Evolutionary conservation across 2,888 invertebrate genomes (phyloP).

Genomic region (Thecophora atra): DNA sequence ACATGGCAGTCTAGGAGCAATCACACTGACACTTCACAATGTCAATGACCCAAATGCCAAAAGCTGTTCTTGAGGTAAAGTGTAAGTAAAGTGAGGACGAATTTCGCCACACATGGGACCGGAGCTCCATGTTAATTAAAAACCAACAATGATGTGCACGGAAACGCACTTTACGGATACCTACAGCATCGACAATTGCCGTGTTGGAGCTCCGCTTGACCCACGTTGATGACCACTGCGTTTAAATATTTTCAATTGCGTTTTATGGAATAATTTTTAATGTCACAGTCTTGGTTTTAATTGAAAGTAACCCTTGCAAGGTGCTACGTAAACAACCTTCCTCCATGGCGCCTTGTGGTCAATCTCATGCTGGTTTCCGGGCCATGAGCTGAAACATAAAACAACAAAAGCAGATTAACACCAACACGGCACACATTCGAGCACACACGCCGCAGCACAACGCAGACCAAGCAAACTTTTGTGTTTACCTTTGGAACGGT

Average conservation of each 20-base stretch:
- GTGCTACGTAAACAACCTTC: background rate
- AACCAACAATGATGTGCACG: too few relatives aligned
- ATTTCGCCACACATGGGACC: too few relatives aligned
- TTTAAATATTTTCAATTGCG: background rate
- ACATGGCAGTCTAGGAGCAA: too few relatives aligned
- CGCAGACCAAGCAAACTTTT: conserved; percentile 16
- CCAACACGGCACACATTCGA: background rate
- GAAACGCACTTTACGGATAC: too few relatives aligned
- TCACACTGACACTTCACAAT: too few relatives aligned
- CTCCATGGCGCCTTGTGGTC: background rate
- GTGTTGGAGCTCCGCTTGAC: too few relatives aligned
- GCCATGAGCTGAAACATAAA: conserved; percentile 6
- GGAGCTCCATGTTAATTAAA: too few relatives aligned
- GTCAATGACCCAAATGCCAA: too few relatives aligned
- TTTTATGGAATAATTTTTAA: background rate
- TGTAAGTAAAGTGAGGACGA: too few relatives aligned
- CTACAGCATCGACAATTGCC: too few relatives aligned
- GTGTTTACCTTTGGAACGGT: conserved; percentile 21
- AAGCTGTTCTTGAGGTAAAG: too few relatives aligned
- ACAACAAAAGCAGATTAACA: conserved; percentile 24
- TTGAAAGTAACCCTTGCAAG: background rate
- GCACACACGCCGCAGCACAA: conserved; percentile 12
- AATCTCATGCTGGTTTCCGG: conserved; percentile 8
- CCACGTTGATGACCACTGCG: background rate
- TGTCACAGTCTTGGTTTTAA: background rate